Evolutionary conservation across 2,797 vertebrate species (phyloP), one percentile per base, ranked within the genome.

Genomic region (Anguilla obscura): DNA sequence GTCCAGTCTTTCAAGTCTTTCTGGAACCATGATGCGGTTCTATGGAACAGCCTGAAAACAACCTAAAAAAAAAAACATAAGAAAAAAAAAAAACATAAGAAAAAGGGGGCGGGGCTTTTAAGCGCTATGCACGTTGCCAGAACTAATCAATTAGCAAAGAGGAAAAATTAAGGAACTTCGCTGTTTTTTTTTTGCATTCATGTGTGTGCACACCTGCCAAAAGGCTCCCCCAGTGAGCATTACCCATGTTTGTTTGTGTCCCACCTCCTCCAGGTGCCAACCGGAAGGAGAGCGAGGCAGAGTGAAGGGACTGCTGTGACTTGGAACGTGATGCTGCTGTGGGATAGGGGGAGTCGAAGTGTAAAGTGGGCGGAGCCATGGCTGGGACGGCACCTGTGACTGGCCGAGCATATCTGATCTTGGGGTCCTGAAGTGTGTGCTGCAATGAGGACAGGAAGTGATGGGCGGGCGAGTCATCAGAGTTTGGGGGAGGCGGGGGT

Each of bases 201-300:
- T 63, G 76, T 40, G 0, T 21, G 45, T n/a, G 45, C 12, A 40
- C 45, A 50, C 21, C 21, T 82, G 45, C 45, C 16, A 82, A 82
- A 82, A 45, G 40, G 40, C 18, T 82, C 79, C 76, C 79, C 79
- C 27, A 27, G 74, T 21, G 27, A 88, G 56, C 4, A 27, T 86
- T 24, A 84, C 66, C 63, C 33, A n/a, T 40, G 8, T 21, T 8
- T 0, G 60, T 90, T 14, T 84, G 24, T 88, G 63, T 88, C 50
- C n/a, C 60, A 5, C 21, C n/a, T 30, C 87, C 58, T 90, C 33
- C 94, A 96, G 96, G 95, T 95, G 94, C 96, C 95, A 95, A 94
- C 92, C 95, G 94, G 12, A 95, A 95, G 93, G 96, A 95, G 92
- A 92, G 94, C 0, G 96, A 97, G 91, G 91, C 94, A 0, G 96